Conservation (phyloP, 2,888 invertebrate species). For the Ochropacha duplaris region DNA sequence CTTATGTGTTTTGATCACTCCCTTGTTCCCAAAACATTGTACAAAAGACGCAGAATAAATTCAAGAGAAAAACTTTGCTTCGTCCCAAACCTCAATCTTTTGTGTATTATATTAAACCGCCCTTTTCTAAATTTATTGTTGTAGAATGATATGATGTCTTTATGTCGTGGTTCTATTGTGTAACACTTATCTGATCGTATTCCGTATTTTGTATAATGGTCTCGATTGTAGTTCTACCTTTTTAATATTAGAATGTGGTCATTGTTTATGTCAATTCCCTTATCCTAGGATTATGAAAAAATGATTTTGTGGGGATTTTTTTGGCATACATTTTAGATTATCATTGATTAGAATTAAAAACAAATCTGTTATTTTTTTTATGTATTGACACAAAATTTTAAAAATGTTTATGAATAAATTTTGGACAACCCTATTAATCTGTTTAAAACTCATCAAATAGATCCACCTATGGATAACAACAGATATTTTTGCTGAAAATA, state of each 20-base stretch:
- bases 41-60: conserved; percentile 58
- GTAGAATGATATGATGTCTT: conserved; percentile 81
- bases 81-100: conserved; percentile 67
- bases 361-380: too few relatives aligned
- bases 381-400: too few relatives aligned
- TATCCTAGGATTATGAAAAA: conserved; percentile 3
- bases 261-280: conserved; percentile 26
- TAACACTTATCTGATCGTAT: conserved; percentile 78
- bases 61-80: conserved; percentile 64
- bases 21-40: conserved; percentile 68
- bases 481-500: too few relatives aligned
- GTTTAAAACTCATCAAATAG: too few relatives aligned
- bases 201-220: conserved; percentile 68
- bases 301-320: conserved; percentile 1
- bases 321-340: too few relatives aligned
- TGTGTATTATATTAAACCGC: conserved; percentile 73
- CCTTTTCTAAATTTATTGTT: conserved; percentile 78
- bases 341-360: too few relatives aligned
- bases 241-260: conserved; percentile 34
- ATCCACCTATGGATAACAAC: too few relatives aligned
- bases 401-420: too few relatives aligned
- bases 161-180: conserved; percentile 74
- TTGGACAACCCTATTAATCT: too few relatives aligned
- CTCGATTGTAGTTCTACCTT: conserved; percentile 34
- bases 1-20: conserved; percentile 76